Conservation (phyloP, 2,113 vertebrate species). For the Corvus cornix region DNA sequence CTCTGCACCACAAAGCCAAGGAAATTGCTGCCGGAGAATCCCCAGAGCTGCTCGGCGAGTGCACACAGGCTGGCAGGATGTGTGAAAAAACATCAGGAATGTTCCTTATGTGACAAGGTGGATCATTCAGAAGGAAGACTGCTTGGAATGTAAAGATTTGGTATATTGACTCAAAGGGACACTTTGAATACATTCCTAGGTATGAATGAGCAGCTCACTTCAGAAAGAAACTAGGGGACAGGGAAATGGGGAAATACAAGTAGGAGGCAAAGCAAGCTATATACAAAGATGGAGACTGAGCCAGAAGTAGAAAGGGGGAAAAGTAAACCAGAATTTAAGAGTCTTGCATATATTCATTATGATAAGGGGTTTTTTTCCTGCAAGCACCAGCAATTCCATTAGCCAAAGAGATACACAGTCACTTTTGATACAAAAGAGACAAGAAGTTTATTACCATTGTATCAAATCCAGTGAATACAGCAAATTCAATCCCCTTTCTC, state of each 20-base stretch:
- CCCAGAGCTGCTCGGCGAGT: neutral
- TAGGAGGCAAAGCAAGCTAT: neutral
- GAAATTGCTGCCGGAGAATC: neutral
- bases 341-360: neutral
- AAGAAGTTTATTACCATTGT: slow-evolving; percentile 37
- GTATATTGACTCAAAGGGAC: neutral
- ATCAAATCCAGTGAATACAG: slow-evolving; percentile 25
- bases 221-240: neutral
- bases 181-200: neutral
- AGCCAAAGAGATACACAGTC: neutral
- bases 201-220: neutral
- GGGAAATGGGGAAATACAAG: neutral
- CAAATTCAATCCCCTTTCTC: neutral
- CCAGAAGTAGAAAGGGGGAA: neutral
- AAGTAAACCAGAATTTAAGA: neutral
- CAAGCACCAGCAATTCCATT: neutral
- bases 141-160: neutral
- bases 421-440: neutral
- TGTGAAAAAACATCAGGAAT: neutral
- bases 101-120: neutral
- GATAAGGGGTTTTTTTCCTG: neutral
- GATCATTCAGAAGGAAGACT: neutral
- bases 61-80: neutral
- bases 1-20: neutral
- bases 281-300: neutral